Evolutionary conservation across 1,140 invertebrate genomes (phyloP).

Genomic region (Anastrepha ludens): DNA sequence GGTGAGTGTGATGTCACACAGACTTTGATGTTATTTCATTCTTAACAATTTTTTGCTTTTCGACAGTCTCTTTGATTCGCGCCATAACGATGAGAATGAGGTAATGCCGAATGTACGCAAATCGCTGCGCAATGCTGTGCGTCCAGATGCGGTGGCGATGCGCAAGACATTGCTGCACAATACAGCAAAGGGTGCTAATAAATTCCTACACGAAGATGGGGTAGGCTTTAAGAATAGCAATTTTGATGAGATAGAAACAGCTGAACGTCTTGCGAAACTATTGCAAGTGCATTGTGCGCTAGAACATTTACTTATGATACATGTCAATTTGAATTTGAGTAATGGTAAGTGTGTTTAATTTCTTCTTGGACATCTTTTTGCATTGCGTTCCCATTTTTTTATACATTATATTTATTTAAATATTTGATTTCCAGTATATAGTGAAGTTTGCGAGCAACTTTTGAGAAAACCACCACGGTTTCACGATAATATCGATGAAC

Average conservation of each 20-base stretch:
- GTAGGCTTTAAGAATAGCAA: constrained; percentile 69
- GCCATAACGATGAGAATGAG: constrained; percentile 49
- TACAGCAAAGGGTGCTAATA: constrained; percentile 56
- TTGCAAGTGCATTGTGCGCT: constrained; percentile 70
- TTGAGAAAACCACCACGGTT: constrained; percentile 61
- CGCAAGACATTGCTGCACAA: constrained; percentile 69
- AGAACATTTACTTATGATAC: constrained; percentile 71
- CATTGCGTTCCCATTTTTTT: background rate
- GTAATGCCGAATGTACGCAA: constrained; percentile 67
- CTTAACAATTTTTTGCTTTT: background rate
- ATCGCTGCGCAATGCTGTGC: constrained; percentile 68
- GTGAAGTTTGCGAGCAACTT: constrained; percentile 66
- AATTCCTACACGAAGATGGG: constrained; percentile 60
- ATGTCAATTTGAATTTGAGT: constrained; percentile 70
- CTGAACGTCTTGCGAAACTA: constrained; percentile 63
- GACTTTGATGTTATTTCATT: constrained; percentile 23
- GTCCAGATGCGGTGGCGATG: constrained; percentile 56
- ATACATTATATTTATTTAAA: background rate
- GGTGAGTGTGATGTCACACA: constrained; percentile 31
- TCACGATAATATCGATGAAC: constrained; percentile 64
- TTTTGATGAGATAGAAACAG: constrained; percentile 67
- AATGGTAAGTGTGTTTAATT: constrained; percentile 61
- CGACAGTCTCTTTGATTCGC: constrained; percentile 21
- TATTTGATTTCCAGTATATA: constrained; percentile 61
- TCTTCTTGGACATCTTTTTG: background rate